phyloP scores from a whole-genome alignment of 2,113 vertebrate genomes.

The Clinocottus analis region DNA sequence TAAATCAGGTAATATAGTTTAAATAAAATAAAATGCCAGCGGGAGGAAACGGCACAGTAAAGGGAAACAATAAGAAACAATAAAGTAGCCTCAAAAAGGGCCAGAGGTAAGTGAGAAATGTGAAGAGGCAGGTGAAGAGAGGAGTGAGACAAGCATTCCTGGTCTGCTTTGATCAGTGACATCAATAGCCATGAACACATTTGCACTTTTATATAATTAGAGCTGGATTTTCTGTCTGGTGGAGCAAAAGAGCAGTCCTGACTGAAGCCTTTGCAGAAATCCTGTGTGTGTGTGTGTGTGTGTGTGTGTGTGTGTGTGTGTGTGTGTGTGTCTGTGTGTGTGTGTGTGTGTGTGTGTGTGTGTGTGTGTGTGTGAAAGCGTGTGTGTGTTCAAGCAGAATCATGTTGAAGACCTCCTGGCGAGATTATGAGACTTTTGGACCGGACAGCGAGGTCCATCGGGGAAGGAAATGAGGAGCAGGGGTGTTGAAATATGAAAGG shows the following conservation, averaged over 20 bases:
- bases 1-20: background rate
- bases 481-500: constrained; percentile 49
- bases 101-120: background rate
- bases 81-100: background rate
- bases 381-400: background rate
- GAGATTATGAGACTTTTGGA: constrained; percentile 26
- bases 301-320: too few species aligned
- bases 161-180: background rate
- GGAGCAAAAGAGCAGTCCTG: constrained; percentile 3
- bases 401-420: background rate
- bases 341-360: background rate
- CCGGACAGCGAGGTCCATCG: background rate
- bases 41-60: too few species aligned
- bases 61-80: too few species aligned
- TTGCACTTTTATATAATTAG: background rate
- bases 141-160: background rate
- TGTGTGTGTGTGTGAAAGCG: background rate
- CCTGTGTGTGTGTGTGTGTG: background rate
- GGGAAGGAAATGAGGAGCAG: constrained; percentile 18
- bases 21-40: too few species aligned
- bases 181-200: background rate
- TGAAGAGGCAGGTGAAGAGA: background rate
- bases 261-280: constrained; percentile 18
- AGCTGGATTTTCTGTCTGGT: background rate
- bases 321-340: too few species aligned